Conservation (phyloP, 2,113 vertebrate species). For the Nansenia antarctica region DNA sequence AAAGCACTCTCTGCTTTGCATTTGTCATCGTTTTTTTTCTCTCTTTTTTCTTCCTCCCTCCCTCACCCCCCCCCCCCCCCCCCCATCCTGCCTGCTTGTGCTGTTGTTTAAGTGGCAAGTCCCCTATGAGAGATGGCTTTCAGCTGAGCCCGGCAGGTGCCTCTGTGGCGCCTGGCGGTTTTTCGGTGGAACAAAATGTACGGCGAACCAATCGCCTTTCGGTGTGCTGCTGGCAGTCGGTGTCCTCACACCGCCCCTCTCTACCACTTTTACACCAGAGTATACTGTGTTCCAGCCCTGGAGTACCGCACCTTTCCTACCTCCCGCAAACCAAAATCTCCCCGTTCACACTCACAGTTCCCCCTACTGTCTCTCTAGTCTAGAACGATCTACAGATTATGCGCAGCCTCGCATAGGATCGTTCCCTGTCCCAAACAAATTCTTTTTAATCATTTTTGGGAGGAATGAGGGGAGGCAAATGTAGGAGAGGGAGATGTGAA, state of each 20-base stretch:
- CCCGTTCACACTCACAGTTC: no score
- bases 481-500: constrained; percentile 67
- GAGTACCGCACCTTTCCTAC: constrained; percentile 18
- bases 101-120: constrained; percentile 62
- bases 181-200: constrained; percentile 39
- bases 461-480: not conserved
- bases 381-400: no score
- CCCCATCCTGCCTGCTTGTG: constrained; percentile 55
- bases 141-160: constrained; percentile 57
- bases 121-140: constrained; percentile 53
- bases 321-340: no score
- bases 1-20: constrained; percentile 57
- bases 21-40: constrained; percentile 51
- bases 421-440: no score
- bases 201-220: constrained; percentile 59
- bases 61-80: constrained; percentile 3
- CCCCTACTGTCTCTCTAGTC: no score
- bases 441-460: no score
- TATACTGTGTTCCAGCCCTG: constrained; percentile 62
- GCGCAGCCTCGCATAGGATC: no score
- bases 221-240: constrained; percentile 64
- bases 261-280: constrained; percentile 49
- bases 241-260: constrained; percentile 1
- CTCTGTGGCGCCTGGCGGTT: constrained; percentile 46
- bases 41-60: constrained; percentile 7